phyloP scores from a whole-genome alignment of 2,113 vertebrate genomes.

The Pipra filicauda region DNA sequence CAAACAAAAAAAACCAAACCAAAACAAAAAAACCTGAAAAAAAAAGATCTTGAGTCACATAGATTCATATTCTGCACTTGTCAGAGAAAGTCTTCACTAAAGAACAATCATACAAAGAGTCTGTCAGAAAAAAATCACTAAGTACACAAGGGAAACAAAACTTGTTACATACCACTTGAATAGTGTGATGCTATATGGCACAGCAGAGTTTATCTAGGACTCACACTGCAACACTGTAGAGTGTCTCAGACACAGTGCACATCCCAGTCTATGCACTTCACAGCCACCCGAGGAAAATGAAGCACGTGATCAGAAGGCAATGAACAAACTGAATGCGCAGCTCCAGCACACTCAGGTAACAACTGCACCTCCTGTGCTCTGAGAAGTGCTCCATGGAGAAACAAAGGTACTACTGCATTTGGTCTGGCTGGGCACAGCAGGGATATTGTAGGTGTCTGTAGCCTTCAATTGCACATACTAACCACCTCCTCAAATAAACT shows the following conservation, averaged over 20 bases:
- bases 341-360: background rate
- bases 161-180: background rate
- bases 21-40: background rate
- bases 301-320: fast-evolving
- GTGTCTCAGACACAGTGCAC: background rate
- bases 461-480: background rate
- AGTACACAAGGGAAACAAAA: background rate
- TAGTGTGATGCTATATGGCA: background rate
- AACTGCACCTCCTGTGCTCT: background rate
- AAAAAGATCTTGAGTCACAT: background rate
- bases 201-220: background rate
- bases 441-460: background rate
- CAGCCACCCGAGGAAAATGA: background rate
- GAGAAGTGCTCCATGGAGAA: background rate
- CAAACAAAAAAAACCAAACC: background rate
- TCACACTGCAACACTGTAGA: background rate
- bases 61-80: background rate
- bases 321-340: background rate
- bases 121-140: background rate
- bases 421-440: background rate
- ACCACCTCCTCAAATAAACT: background rate
- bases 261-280: background rate
- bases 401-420: background rate
- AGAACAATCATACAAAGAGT: background rate
- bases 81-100: background rate